Conservation (phyloP, 2,888 invertebrate species). For the Drosophila mayaguana region DNA sequence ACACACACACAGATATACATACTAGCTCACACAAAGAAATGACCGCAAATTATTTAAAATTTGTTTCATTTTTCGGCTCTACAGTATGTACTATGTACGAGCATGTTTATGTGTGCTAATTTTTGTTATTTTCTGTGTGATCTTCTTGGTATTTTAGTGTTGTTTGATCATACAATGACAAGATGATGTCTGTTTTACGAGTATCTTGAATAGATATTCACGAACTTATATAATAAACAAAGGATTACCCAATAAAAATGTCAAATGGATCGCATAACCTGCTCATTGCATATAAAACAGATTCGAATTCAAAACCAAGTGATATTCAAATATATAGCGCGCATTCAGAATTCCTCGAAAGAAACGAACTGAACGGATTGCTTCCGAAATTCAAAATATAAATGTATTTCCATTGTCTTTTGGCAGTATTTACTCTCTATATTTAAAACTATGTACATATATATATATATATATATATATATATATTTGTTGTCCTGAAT, state of each 20-base stretch:
- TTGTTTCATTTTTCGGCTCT: conserved; percentile 45
- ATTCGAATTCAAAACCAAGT: conserved; percentile 20
- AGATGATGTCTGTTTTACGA: conserved; percentile 52
- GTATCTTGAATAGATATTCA: conserved; percentile 26
- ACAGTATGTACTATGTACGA: conserved; percentile 49
- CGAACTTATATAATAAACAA: conserved; percentile 39
- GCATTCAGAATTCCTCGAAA: conserved; percentile 14
- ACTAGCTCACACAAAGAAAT: conserved; percentile 39
- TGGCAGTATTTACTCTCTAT: conserved; percentile 17
- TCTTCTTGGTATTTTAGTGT: conserved; percentile 62
- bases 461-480: conserved; percentile 5
- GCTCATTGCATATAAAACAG: conserved; percentile 4
- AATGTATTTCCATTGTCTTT: conserved; percentile 13
- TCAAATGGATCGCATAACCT: conserved; percentile 3
- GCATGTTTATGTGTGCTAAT: conserved; percentile 44
- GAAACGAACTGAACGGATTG: background rate
- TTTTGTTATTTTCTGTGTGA: conserved; percentile 47
- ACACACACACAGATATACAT: conserved; percentile 13
- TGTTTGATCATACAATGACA: conserved; percentile 67
- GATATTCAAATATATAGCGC: conserved; percentile 6
- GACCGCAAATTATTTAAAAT: conserved; percentile 58
- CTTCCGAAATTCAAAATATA: background rate
- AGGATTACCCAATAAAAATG: conserved; percentile 50
- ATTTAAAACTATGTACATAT: background rate
- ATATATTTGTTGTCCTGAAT: conserved; percentile 34